Conservation (phyloP, 2,113 vertebrate genomes). For the Lichenostomus cassidix region DNA sequence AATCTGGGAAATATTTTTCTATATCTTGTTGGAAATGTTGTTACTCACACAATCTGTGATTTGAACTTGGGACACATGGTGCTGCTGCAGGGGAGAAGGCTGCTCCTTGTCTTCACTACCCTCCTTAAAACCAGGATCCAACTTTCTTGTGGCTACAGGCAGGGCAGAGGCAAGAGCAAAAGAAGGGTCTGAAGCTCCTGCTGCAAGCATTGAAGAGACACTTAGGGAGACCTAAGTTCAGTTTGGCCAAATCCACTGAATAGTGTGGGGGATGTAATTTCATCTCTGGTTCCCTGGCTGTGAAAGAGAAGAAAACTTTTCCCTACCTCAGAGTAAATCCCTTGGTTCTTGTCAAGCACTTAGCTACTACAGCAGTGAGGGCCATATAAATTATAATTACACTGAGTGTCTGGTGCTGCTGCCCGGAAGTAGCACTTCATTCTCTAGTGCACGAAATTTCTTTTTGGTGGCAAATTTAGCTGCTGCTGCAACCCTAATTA, state of each 20-base stretch:
- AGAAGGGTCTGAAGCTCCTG: neutral
- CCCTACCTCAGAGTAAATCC: slow-evolving; percentile 51
- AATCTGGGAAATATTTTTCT: neutral
- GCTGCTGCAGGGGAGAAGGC: neutral
- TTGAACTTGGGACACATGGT: neutral
- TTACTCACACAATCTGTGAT: neutral
- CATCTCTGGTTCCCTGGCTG: neutral
- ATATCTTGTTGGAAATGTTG: neutral
- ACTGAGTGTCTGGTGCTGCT: slow-evolving; percentile 39
- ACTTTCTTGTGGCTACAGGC: neutral
- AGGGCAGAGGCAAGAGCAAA: neutral
- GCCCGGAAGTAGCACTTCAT: slow-evolving; percentile 62
- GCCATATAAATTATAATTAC: slow-evolving; percentile 60
- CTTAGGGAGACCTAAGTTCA: neutral
- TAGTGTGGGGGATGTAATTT: neutral
- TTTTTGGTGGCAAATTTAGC: slow-evolving; percentile 45
- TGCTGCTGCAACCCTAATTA: slow-evolving; percentile 40
- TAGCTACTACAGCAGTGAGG: slow-evolving; percentile 19
- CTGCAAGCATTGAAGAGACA: neutral
- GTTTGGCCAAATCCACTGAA: neutral
- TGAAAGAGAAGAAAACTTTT: slow-evolving; percentile 46
- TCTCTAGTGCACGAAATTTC: slow-evolving; percentile 37
- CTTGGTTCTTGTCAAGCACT: slow-evolving; percentile 57
- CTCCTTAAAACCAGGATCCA: neutral
- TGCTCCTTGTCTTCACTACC: neutral